phyloP scores from a whole-genome alignment of 2,113 vertebrate species.

The Conger conger region DNA sequence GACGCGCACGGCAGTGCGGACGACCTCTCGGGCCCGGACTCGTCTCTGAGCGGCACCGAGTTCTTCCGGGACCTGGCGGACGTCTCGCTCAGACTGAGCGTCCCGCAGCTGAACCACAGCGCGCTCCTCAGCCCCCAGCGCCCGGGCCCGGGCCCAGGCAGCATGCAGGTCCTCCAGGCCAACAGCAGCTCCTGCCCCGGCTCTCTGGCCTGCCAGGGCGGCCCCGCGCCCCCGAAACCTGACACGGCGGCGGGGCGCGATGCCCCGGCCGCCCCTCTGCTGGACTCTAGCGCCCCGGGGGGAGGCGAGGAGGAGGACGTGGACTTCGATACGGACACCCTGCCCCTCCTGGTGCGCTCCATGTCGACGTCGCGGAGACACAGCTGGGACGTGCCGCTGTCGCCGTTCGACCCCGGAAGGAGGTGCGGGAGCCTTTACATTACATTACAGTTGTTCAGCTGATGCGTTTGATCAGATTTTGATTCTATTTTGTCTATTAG shows the following conservation, averaged over 20 bases:
- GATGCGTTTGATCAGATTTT: too few relatives aligned
- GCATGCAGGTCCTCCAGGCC: not conserved
- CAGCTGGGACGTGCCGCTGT: slow-evolving; percentile 82
- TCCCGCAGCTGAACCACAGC: not conserved
- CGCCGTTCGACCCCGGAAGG: slow-evolving; percentile 70
- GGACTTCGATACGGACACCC: slow-evolving; percentile 56
- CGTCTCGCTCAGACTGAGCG: accelerated
- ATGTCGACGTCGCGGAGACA: slow-evolving; percentile 77
- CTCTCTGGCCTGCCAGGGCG: slow-evolving; percentile 34
- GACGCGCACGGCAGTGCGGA: slow-evolving; percentile 71
- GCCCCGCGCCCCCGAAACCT: slow-evolving; percentile 21
- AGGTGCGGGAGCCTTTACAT: slow-evolving; percentile 66
- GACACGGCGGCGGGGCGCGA: slow-evolving; percentile 29
- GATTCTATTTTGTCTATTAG: too few relatives aligned
- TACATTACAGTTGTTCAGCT: not conserved
- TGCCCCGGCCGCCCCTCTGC: slow-evolving; percentile 34
- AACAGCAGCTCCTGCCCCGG: not conserved
- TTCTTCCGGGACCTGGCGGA: slow-evolving; percentile 78
- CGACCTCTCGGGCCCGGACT: slow-evolving; percentile 74
- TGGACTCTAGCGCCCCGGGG: slow-evolving; percentile 46
- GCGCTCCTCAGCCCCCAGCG: slow-evolving; percentile 8
- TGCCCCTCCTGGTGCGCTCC: slow-evolving; percentile 72
- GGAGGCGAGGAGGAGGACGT: slow-evolving; percentile 47
- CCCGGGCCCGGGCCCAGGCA: not conserved
- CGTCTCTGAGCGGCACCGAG: slow-evolving; percentile 73